Evolutionary conservation across 2,888 invertebrate species (phyloP).

Genomic region (Melikaiella ostensackeni): DNA sequence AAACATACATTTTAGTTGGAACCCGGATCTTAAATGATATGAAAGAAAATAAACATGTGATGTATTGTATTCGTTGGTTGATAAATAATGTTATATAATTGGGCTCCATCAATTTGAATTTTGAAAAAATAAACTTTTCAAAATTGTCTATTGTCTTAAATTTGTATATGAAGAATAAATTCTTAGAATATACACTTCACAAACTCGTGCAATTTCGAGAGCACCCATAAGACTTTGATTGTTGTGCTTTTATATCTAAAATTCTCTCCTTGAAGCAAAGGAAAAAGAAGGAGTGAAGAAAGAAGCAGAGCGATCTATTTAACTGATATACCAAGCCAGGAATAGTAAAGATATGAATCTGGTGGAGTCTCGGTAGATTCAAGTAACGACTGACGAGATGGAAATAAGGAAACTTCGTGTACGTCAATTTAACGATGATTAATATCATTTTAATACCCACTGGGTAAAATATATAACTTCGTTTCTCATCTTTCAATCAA

Average conservation of each 20-base stretch:
- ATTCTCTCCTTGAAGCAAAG: background rate
- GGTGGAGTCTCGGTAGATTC: background rate
- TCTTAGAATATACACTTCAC: background rate
- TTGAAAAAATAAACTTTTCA: too few relatives aligned
- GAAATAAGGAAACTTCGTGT: background rate
- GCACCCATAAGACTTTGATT: constrained; percentile 4
- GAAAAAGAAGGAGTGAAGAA: constrained; percentile 25
- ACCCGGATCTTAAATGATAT: background rate
- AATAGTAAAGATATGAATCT: constrained; percentile 29
- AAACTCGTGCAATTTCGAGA: constrained; percentile 4
- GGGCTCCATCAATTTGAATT: too few relatives aligned
- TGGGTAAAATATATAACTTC: background rate
- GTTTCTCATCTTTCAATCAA: background rate
- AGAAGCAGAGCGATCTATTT: constrained; percentile 19
- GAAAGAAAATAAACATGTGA: background rate
- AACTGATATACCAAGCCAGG: constrained; percentile 10
- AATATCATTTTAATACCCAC: background rate
- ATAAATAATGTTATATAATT: too few relatives aligned
- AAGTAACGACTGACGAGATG: background rate
- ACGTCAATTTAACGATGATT: background rate
- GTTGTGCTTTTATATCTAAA: constrained; percentile 7
- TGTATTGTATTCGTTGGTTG: too few relatives aligned
- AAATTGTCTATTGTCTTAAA: background rate
- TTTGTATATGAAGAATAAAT: background rate
- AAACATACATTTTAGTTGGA: too few relatives aligned